Evolutionary conservation across 2,797 vertebrate species (phyloP), one percentile per base, ranked within the genome.

Genomic region (Oreonectes daqikongensis): DNA sequence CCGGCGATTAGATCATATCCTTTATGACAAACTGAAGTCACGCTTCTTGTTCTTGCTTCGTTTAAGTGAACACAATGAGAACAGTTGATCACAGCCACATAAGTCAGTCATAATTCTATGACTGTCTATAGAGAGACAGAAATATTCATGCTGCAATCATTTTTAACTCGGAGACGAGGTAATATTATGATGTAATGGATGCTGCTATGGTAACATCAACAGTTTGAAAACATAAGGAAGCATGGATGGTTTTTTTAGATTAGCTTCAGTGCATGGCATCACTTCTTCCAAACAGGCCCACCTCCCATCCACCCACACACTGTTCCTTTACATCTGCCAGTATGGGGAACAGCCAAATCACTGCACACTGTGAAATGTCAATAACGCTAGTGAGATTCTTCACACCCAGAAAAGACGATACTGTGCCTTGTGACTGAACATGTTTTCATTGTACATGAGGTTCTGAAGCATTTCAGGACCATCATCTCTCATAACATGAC

Each of bases 191-290:
- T 24, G 75, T 64, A 61, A 79, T 55, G 53, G 65, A 24, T 69
- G 75, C 79, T 81, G 42, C 80, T 60, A 69, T 5, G 67, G 82
- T 76, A 72, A 79, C 65, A 72, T 79, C 73, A 80, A 82, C 80
- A 83, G 20, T 69, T 28, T 42, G 35, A 63, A 81, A 80, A 82
- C 78, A 84, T n/a, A 26, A 74, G 73, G 53, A 79, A 55, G 69
- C 52, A 65, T 12, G 35, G 75, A 53, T 40, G 44, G 48, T 60
- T 30, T 79, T 44, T 72, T 83, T 73, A 69, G 73, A 69, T 32
- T 57, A 59, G 63, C 44, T 61, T 60, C 18, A 70, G 74, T 60
- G 53, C 17, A 68, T 60, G 28, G 67, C 57, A 59, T 80, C 72
- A 82, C 15, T 61, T 80, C 68, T 66, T 69, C 68, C 75, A 72